Evolutionary conservation across 2,888 invertebrate species (phyloP).

Genomic region (Aelia acuminata): DNA sequence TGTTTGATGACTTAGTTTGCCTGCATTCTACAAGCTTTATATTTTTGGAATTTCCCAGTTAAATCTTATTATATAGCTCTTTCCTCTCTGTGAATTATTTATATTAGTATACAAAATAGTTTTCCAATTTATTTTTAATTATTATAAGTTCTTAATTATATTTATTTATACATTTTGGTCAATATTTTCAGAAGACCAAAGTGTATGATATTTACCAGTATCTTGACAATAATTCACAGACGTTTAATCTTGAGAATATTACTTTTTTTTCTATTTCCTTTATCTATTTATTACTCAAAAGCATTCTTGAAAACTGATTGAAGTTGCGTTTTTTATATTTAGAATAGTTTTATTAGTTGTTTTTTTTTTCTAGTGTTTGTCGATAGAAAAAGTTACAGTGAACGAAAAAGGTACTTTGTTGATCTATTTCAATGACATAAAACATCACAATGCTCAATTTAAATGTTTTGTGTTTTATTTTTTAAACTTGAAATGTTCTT

Average conservation of each 20-base stretch:
- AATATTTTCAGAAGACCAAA: not conserved
- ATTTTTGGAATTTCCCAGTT: too few species aligned
- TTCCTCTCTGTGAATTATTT: too few species aligned
- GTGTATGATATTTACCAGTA: not conserved
- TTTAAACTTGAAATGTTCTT: not conserved
- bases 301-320: not conserved
- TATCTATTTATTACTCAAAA: not conserved
- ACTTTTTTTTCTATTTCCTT: not conserved
- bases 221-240: constrained; percentile 23
- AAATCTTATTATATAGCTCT: too few species aligned
- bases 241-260: not conserved
- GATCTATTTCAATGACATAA: not conserved
- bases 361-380: not conserved
- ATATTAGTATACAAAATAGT: too few species aligned
- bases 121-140: not conserved
- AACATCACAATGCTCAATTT: constrained; percentile 20
- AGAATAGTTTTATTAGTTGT: not conserved
- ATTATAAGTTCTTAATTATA: not conserved
- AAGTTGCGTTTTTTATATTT: not conserved
- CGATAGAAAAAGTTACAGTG: not conserved
- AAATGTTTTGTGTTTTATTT: not conserved
- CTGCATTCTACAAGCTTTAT: too few species aligned
- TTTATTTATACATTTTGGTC: constrained; percentile 23
- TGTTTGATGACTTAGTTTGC: too few species aligned
- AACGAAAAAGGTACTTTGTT: not conserved